Conservation (phyloP, 2,888 invertebrate species). For the Oligia strigilis region DNA sequence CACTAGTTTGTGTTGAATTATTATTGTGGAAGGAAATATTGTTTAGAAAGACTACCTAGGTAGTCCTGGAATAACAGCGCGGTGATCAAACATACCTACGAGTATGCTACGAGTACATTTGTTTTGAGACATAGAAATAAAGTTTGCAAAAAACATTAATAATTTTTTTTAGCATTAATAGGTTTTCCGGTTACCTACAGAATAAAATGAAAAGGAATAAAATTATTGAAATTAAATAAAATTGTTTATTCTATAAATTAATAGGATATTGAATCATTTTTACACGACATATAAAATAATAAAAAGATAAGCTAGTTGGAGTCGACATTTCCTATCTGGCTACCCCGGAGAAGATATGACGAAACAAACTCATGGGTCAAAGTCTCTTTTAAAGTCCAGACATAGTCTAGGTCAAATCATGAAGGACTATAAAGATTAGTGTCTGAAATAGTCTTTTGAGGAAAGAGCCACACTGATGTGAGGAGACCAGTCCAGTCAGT, state of each 20-base stretch:
- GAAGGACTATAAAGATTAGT: too few relatives aligned
- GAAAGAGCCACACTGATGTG: too few relatives aligned
- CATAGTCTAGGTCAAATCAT: too few relatives aligned
- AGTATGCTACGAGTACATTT: not conserved
- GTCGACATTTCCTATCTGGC: not conserved
- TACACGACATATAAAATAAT: not conserved
- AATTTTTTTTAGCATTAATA: too few relatives aligned
- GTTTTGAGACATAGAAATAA: not conserved
- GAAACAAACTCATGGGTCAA: not conserved
- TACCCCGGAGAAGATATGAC: not conserved
- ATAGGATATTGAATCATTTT: not conserved
- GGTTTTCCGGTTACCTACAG: not conserved
- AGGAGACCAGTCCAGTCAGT: too few relatives aligned
- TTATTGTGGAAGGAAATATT: conserved; percentile 13
- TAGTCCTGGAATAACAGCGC: not conserved
- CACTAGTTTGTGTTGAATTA: conserved; percentile 18
- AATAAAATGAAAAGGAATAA: not conserved
- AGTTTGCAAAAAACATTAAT: too few relatives aligned
- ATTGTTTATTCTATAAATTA: not conserved
- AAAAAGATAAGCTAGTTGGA: not conserved
- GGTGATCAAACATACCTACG: too few relatives aligned
- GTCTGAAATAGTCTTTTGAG: too few relatives aligned
- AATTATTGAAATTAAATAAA: not conserved
- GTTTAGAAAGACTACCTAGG: not conserved
- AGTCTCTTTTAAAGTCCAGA: not conserved